Conservation (phyloP, 1,140 invertebrate species). For the Drosophila bipectinata region DNA sequence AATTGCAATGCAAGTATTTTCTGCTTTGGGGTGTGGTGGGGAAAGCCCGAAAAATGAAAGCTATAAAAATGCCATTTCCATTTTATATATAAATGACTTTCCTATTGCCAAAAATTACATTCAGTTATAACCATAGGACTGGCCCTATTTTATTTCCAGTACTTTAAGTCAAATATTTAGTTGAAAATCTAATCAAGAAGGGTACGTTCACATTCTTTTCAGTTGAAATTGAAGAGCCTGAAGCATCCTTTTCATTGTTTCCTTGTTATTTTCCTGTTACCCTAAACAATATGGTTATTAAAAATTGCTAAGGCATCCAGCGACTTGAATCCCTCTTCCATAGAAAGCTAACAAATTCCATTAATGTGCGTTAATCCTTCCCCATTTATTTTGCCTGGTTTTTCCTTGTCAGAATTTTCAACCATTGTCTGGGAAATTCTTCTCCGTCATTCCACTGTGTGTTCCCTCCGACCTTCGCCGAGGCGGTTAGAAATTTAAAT, state of each 20-base stretch:
- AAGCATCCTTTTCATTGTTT: neutral
- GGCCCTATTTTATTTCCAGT: neutral
- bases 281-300: constrained; percentile 39
- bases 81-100: too few relatives aligned
- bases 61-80: constrained; percentile 6
- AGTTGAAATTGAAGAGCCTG: neutral
- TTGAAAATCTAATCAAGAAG: neutral
- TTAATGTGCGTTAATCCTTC: constrained; percentile 42
- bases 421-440: constrained; percentile 34
- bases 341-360: constrained; percentile 38
- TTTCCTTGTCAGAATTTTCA: neutral
- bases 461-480: constrained; percentile 22
- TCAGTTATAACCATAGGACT: neutral
- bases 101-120: too few relatives aligned
- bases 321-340: constrained; percentile 28
- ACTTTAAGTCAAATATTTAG: neutral
- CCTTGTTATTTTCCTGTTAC: neutral
- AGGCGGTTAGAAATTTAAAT: constrained; percentile 30
- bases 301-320: constrained; percentile 16
- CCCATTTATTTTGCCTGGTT: constrained; percentile 24
- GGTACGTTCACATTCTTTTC: neutral
- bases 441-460: constrained; percentile 23
- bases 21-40: constrained; percentile 2
- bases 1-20: constrained; percentile 4
- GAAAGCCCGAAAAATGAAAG: neutral